Base-by-base conservation (phyloP, 2,113 vertebrate genomes). In the Myrmecobius fasciatus region DNA sequence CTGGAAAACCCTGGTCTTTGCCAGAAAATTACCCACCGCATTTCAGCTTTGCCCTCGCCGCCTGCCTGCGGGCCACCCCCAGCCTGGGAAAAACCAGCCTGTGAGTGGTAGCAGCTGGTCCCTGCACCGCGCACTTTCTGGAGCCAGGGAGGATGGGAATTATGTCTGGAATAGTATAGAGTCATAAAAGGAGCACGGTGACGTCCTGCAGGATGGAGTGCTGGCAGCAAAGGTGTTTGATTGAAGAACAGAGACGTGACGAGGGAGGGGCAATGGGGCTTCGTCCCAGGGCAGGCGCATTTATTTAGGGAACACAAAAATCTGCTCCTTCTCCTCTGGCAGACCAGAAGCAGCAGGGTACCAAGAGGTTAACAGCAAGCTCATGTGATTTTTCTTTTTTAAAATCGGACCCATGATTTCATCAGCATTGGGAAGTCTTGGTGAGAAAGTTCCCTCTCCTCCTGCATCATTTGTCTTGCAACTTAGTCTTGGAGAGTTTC, bases 21-120 rank as follows among this genome's bases (percentile, higher is more conserved):
- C 53, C 97, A 89, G 91, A 92, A 52, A 12, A 3, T 49, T 9
- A 94, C 25, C 60, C 67, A 14, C 22, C 14, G 5, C 88, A 93
- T n/a, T 88, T 92, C 49, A 31, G 89, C n/a, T 89, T 48, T 47
- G 11, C 20, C 25, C 90, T 92, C 36, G 22, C 48, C 43, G 31
- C 53, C 52, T 94, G 25, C 36, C 67, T 22, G n/a, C 67, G 8
- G 36, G 67, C 17, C 36, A 20, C 56, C 43, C 92, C 10, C 2
- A 49, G 52, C n/a, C 54, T 53, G 53, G 53, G 48, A 5, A 1
- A 8, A 47, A n/a, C 25, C 91, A 95, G 47, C 89, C 52, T 89
- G n/a, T 75, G 91, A 52, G 89, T 89, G 52, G 89, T 51, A 91
- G 75, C 91, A 94, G 52, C 93, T 96, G 92, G 48, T 53, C 52